Conservation (phyloP, 2,888 invertebrate genomes). For the Neoscelio sp. region DNA sequence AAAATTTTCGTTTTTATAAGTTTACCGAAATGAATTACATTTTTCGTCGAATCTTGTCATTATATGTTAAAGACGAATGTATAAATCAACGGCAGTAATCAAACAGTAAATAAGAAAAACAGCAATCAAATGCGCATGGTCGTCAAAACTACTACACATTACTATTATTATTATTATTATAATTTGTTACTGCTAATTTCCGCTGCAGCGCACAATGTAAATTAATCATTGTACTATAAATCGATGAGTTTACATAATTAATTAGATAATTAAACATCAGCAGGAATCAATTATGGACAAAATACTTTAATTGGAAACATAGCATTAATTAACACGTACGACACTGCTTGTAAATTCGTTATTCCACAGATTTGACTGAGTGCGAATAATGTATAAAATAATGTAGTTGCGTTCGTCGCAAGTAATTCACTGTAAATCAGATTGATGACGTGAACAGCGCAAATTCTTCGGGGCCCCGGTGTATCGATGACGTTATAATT, state of each 20-base stretch:
- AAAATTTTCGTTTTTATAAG: constrained; percentile 25
- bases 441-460: constrained; percentile 35
- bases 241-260: constrained; percentile 34
- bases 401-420: constrained; percentile 24
- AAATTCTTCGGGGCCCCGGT: constrained; percentile 14
- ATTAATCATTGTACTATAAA: constrained; percentile 5
- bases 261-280: constrained; percentile 28
- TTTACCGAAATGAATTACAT: too few species aligned
- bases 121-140: too few species aligned
- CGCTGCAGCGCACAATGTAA: neutral
- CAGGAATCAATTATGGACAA: constrained; percentile 22
- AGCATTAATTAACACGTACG: constrained; percentile 25
- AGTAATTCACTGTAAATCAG: constrained; percentile 55
- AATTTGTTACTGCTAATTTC: constrained; percentile 9
- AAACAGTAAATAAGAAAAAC: too few species aligned
- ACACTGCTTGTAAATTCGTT: constrained; percentile 35
- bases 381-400: constrained; percentile 24
- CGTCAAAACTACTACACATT: too few species aligned
- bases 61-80: too few species aligned
- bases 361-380: constrained; percentile 2
- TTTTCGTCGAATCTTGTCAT: too few species aligned
- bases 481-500: constrained; percentile 12
- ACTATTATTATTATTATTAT: neutral
- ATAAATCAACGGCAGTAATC: too few species aligned
- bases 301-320: constrained; percentile 42